phyloP scores from a whole-genome alignment of 2,797 vertebrate genomes.

The Percopsis omiscomaycus region DNA sequence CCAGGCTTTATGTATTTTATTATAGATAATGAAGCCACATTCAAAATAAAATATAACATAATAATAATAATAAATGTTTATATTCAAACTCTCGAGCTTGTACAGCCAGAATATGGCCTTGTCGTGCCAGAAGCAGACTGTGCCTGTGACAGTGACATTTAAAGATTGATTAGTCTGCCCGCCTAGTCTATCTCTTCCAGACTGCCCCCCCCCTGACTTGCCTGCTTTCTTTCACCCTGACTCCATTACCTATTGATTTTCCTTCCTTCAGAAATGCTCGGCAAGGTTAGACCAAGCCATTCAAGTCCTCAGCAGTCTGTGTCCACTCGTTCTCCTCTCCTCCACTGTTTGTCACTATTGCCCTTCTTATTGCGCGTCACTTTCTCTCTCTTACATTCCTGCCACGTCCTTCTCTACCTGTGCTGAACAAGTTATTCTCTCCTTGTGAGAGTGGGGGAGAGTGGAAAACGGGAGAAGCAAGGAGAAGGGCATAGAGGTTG shows the following conservation, averaged over 20 bases:
- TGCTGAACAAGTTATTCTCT: slow-evolving; percentile 47
- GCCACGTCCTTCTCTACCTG: slow-evolving; percentile 49
- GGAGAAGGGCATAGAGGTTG: slow-evolving; percentile 31
- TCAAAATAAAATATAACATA: no score
- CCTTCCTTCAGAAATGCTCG: slow-evolving; percentile 57
- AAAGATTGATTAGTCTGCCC: slow-evolving; percentile 61
- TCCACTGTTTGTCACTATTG: slow-evolving; percentile 13
- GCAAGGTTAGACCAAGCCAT: slow-evolving; percentile 70
- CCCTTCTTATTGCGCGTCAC: slow-evolving; percentile 10
- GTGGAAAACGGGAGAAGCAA: slow-evolving; percentile 27
- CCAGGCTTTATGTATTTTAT: no score
- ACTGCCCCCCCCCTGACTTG: slow-evolving; percentile 43
- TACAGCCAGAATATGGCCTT: slow-evolving; percentile 8
- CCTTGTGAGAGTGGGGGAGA: slow-evolving; percentile 47
- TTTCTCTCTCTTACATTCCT: slow-evolving; percentile 59
- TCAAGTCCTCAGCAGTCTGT: slow-evolving; percentile 57
- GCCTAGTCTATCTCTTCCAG: slow-evolving; percentile 21
- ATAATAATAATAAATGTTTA: no score
- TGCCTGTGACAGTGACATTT: slow-evolving; percentile 42
- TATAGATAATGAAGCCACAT: no score
- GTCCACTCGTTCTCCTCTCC: slow-evolving; percentile 41
- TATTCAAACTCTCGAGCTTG: not conserved
- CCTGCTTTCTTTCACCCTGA: slow-evolving; percentile 64
- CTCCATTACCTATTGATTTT: slow-evolving; percentile 77
- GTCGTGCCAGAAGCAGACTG: slow-evolving; percentile 14